These are phyloP conservation scores for Chloromyia formosa DNA, from an alignment of 2,888 invertebrate species.

Conservation along the genomic window DNA sequence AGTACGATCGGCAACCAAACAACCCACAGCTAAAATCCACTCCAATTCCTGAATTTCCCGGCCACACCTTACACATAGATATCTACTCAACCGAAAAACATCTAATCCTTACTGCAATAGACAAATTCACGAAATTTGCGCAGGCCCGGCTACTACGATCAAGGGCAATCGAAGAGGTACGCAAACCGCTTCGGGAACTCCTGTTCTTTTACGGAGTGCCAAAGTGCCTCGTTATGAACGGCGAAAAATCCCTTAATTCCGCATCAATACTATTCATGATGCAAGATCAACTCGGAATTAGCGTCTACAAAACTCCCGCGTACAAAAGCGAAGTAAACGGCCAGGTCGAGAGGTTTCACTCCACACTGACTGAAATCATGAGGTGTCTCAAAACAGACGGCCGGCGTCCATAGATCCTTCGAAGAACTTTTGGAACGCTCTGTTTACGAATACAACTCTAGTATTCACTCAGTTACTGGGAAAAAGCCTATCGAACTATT, in stretches of 20 bases:
- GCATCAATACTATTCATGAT: constrained; percentile 42
- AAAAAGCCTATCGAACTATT: background rate
- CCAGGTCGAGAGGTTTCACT: constrained; percentile 1
- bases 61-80: constrained; percentile 36
- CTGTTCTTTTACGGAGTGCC: constrained; percentile 48
- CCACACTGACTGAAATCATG: constrained; percentile 14
- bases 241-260: constrained; percentile 46
- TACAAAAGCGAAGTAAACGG: constrained; percentile 20
- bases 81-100: constrained; percentile 41
- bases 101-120: too few relatives aligned
- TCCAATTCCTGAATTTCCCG: too few relatives aligned
- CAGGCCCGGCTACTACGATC: constrained; percentile 9
- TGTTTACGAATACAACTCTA: background rate
- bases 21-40: too few relatives aligned
- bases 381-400: constrained; percentile 11
- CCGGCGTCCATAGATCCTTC: background rate
- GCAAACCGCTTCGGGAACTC: constrained; percentile 46
- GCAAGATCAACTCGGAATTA: constrained; percentile 25
- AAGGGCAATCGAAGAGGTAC: constrained; percentile 33
- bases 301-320: too few relatives aligned
- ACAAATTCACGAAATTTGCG: too few relatives aligned
- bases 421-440: background rate
- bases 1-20: too few relatives aligned
- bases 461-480: background rate
- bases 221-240: constrained; percentile 47